A percentile compares a stretch with the other conserved stretches of the same genome.
phyloP scores from a whole-genome alignment of 1,140 invertebrate genomes.

The Drosophila bipectinata region DNA sequence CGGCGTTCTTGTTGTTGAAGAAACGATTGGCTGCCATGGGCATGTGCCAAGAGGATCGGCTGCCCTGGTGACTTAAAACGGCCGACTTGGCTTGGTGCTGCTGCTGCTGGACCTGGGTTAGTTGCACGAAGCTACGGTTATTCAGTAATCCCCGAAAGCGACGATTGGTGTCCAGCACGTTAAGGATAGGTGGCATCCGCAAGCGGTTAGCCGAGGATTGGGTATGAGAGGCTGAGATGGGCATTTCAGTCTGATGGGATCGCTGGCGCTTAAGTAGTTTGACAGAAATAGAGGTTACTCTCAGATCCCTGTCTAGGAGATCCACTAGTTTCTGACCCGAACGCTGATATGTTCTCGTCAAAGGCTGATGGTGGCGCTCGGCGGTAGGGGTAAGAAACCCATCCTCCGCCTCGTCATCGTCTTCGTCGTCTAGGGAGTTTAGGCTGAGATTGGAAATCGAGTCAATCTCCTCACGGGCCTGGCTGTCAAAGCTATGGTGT shows the following conservation, averaged over 20 bases:
- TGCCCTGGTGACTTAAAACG: slow-evolving; percentile 59
- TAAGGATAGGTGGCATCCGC: slow-evolving; percentile 78
- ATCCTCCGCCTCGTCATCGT: slow-evolving; percentile 61
- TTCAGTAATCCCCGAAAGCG: slow-evolving; percentile 69
- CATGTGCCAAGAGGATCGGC: slow-evolving; percentile 74
- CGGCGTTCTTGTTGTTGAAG: slow-evolving; percentile 70
- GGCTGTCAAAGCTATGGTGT: slow-evolving; percentile 63
- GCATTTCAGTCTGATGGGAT: slow-evolving; percentile 28
- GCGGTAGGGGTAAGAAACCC: slow-evolving; percentile 67
- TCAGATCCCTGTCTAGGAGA: slow-evolving; percentile 62
- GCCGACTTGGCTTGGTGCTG: slow-evolving; percentile 70
- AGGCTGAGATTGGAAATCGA: slow-evolving; percentile 72
- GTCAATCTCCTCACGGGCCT: slow-evolving; percentile 51
- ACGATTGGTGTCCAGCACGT: slow-evolving; percentile 71
- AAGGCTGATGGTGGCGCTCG: slow-evolving; percentile 27
- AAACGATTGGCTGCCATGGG: slow-evolving; percentile 70
- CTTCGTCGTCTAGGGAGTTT: slow-evolving; percentile 63
- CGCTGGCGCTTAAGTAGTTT: slow-evolving; percentile 61
- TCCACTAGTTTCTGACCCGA: slow-evolving; percentile 50
- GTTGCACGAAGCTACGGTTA: slow-evolving; percentile 76
- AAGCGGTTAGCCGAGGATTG: slow-evolving; percentile 56
- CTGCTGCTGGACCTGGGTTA: slow-evolving; percentile 73
- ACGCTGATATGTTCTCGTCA: slow-evolving; percentile 35
- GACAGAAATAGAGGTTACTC: slow-evolving; percentile 64
- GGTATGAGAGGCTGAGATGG: slow-evolving; percentile 28